Evolutionary conservation across 2,113 vertebrate species (phyloP), one percentile per base, ranked within the genome.

Genomic region (Albula glossodonta): DNA sequence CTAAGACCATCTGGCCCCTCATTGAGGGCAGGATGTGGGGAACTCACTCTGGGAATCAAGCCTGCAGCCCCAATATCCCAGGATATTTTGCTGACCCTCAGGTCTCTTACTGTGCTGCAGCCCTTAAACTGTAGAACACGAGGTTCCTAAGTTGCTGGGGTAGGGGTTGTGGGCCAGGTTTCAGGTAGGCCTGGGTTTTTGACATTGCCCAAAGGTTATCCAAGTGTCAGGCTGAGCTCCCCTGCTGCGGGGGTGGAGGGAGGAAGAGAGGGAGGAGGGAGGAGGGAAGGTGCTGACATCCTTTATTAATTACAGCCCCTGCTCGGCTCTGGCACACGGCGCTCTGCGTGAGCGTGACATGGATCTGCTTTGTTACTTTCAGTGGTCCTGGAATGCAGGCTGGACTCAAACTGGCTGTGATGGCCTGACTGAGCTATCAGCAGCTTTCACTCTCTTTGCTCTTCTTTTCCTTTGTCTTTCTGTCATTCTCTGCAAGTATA

Each of bases 171-270:
- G 31, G 60, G 60, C 22, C 15, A 0, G 17, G 60, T 66, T 66
- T 66, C 60, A 7, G 60, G 60, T 60, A 19, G 4, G 60, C 19
- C 22, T 22, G 60, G 15, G 53, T 70, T 90, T 83, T 88, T 89
- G 63, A 91, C 86, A 81, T 83, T 78, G 83, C 85, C 70, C 86
- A 77, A 91, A 90, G 83, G 86, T 87, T 87, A 92, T 88, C 88
- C 77, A 84, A 74, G 25, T 63, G 22, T 15, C 84, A 87, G 70
- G 88, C 83, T 48, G 15, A 0, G 31, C 74, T 41, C 31, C 74
- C 86, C 82, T 78, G 60, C 22, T 19, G 1, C 17, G 56, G 56
- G 56, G 9, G 56, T 0, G 56, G 9, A 15, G 2, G 48, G 84
- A 82, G 60, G 86, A 89, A 81, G 77, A 0, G 3, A 12, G 8